These are phyloP conservation scores for cattle (Bos taurus) DNA, from an alignment of 2,113 vertebrate genomes.

Conservation along the genomic window ARS-UCD2.0 NC_037329.1:107279501-107280000, in stretches of 20 bases:
- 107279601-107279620: background rate
- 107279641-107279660: background rate
- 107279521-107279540: background rate
- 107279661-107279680: background rate
- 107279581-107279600: background rate
- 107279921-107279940: background rate
- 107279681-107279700: background rate
- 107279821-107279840: background rate
- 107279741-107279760: background rate
- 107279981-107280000: background rate
- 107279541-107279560: background rate
- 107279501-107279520: background rate
- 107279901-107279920: background rate
- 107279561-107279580: background rate
- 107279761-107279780: background rate
- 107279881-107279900: background rate
- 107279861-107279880: background rate
- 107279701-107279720: background rate
- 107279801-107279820: background rate
- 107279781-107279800: background rate
- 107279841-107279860: background rate
- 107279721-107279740: background rate
- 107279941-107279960: background rate
- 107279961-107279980: background rate
- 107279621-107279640: background rate